Evolutionary conservation across 1,140 invertebrate species (phyloP).

Genomic region (Varroa destructor): DNA sequence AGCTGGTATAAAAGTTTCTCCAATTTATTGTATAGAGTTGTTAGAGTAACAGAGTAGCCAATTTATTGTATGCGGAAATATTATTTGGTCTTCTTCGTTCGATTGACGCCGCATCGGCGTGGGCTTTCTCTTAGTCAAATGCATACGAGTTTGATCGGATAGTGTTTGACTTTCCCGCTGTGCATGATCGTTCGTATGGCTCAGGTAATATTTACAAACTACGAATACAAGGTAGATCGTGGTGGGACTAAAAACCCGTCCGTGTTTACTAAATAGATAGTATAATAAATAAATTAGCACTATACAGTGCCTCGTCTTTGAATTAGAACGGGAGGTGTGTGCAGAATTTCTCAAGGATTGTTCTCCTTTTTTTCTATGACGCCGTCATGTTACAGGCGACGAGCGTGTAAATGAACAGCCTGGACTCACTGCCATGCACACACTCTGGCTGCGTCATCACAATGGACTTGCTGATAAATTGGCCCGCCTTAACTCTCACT

Average conservation of each 20-base stretch:
- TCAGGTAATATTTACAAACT: neutral
- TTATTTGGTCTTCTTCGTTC: neutral
- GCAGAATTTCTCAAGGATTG: neutral
- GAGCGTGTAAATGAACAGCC: slow-evolving; percentile 44
- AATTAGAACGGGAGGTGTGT: slow-evolving; percentile 10
- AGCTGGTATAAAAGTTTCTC: neutral
- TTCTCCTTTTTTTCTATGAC: neutral
- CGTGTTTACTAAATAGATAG: too few species aligned
- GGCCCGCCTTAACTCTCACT: slow-evolving; percentile 33
- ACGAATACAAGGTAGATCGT: too few species aligned
- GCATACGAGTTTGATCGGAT: neutral
- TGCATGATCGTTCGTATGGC: neutral
- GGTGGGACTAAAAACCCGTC: too few species aligned
- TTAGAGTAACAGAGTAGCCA: neutral
- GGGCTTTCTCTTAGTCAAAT: neutral
- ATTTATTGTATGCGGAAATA: neutral
- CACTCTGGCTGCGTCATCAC: slow-evolving; percentile 44
- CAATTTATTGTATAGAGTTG: neutral
- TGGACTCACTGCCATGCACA: slow-evolving; percentile 40
- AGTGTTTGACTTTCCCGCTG: neutral
- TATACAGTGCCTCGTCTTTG: neutral
- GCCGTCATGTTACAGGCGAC: slow-evolving; percentile 40
- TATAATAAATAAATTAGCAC: too few species aligned
- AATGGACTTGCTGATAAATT: slow-evolving; percentile 40
- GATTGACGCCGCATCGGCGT: neutral